Conservation (phyloP, 2,113 vertebrate genomes). For the Cercocebus atys region DNA sequence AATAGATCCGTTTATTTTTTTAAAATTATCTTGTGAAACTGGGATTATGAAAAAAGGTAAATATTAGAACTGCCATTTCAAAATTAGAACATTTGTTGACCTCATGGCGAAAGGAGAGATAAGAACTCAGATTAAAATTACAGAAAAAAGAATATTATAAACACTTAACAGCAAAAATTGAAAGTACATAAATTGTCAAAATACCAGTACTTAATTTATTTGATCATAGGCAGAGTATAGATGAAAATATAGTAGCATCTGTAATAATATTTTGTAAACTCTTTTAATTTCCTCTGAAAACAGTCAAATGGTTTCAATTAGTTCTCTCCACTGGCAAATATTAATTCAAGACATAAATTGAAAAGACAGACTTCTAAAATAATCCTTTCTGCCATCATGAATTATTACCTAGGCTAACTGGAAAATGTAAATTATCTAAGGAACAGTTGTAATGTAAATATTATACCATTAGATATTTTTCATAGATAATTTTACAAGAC, state of each 20-base stretch:
- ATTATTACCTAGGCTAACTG: not conserved
- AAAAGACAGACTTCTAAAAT: slow-evolving; percentile 35
- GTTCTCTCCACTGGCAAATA: not conserved
- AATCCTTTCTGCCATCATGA: slow-evolving; percentile 24
- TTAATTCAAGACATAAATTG: slow-evolving; percentile 42
- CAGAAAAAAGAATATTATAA: not conserved
- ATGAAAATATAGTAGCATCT: not conserved
- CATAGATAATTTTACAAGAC: not conserved
- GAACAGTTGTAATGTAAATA: not conserved
- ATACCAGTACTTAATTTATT: not conserved
- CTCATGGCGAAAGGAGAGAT: not conserved
- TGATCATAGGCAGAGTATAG: not conserved
- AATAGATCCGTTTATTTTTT: not conserved
- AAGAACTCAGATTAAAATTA: not conserved
- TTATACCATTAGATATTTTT: not conserved
- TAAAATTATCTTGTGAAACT: not conserved
- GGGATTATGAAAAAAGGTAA: not conserved
- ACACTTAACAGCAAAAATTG: not conserved
- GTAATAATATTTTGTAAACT: not conserved
- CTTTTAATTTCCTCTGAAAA: not conserved
- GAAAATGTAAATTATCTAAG: slow-evolving; percentile 18
- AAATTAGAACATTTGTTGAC: not conserved
- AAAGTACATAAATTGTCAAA: not conserved
- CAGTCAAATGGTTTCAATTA: not conserved
- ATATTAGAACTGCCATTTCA: not conserved